Conservation (phyloP, 2,888 invertebrate genomes). For the Megamerina dolium region DNA sequence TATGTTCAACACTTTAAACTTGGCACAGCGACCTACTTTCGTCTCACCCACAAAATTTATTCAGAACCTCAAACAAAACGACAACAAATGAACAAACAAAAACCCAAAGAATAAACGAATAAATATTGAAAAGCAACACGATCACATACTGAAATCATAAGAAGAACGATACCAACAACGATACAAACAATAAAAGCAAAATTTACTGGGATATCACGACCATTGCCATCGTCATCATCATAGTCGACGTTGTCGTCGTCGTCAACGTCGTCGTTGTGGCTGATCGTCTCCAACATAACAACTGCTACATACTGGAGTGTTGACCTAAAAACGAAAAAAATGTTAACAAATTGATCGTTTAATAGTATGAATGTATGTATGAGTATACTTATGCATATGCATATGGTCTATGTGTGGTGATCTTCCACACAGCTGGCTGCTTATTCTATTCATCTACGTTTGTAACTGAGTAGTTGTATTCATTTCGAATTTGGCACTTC, state of each 20-base stretch:
- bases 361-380: neutral
- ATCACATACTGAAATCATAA: neutral
- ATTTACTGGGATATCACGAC: neutral
- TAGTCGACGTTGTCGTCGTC: too few relatives aligned
- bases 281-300: neutral
- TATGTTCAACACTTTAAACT: too few relatives aligned
- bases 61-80: slow-evolving; percentile 1
- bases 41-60: slow-evolving; percentile 4
- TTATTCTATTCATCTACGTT: too few relatives aligned
- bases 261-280: neutral
- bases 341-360: too few relatives aligned
- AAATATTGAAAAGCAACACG: neutral
- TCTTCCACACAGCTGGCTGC: too few relatives aligned
- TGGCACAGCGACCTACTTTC: slow-evolving; percentile 24
- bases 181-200: neutral
- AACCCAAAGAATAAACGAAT: neutral
- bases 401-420: too few relatives aligned
- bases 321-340: slow-evolving; percentile 31
- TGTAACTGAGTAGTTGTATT: too few relatives aligned
- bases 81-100: slow-evolving; percentile 1
- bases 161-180: too few relatives aligned
- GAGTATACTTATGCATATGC: neutral
- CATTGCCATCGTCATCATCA: too few relatives aligned
- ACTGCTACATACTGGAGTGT: slow-evolving; percentile 28
- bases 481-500: too few relatives aligned